Conservation (phyloP, 2,797 vertebrate species). For the Mionectes olivaceus region DNA sequence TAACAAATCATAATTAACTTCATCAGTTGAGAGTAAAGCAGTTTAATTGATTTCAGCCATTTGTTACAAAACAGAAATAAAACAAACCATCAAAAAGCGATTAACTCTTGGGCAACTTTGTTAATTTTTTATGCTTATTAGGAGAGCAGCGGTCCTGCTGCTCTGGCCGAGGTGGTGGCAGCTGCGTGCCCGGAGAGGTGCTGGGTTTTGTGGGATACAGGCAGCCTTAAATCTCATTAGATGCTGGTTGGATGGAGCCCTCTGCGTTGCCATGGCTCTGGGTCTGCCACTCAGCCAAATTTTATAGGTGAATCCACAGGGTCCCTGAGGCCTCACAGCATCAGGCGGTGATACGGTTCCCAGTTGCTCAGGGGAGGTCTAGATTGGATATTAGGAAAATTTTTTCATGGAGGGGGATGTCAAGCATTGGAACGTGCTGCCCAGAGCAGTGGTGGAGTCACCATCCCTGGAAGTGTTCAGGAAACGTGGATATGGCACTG, state of each 20-base stretch:
- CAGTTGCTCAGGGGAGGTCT: background rate
- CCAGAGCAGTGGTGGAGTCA: background rate
- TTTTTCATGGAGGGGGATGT: background rate
- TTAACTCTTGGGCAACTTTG: slow-evolving; percentile 73
- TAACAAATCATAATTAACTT: slow-evolving; percentile 87
- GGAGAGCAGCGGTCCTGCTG: background rate
- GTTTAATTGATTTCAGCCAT: slow-evolving; percentile 86
- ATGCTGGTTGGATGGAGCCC: background rate
- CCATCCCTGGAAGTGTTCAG: background rate
- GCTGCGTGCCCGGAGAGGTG: background rate
- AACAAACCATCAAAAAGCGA: slow-evolving; percentile 80
- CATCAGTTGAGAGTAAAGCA: slow-evolving; percentile 82
- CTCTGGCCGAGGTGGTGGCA: background rate
- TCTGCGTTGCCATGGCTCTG: background rate
- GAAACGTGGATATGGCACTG: background rate
- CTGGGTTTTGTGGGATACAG: background rate
- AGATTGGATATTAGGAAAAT: background rate
- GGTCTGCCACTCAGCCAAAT: background rate
- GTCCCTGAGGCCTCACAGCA: fast-evolving
- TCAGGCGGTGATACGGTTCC: fast-evolving
- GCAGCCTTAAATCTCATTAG: background rate
- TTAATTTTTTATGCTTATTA: slow-evolving; percentile 62
- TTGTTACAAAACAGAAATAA: slow-evolving; percentile 83
- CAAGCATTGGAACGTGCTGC: background rate
- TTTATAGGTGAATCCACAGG: background rate